Percentiles rank a stretch among this genome's conserved stretches.
Evolutionary conservation across 2,797 vertebrate genomes (phyloP).

Genomic region (Falco rusticolus): DNA sequence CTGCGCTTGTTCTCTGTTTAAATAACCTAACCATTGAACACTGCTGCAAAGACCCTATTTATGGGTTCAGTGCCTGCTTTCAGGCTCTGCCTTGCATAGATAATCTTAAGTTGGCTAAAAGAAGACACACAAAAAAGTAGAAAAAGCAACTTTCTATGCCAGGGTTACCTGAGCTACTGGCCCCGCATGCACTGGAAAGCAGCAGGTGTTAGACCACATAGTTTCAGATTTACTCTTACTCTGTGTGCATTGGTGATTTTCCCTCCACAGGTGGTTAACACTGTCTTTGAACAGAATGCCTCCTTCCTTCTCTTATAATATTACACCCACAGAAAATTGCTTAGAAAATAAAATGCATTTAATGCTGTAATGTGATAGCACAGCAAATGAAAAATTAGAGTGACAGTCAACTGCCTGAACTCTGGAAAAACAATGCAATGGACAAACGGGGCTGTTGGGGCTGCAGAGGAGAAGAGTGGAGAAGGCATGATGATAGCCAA

Average conservation of each 20-base stretch:
- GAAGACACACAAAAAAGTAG: neutral
- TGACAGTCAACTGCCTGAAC: neutral
- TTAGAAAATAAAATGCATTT: slow-evolving; percentile 26
- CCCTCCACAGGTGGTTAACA: neutral
- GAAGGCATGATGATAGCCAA: neutral
- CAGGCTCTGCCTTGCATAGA: slow-evolving; percentile 1
- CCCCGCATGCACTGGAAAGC: neutral
- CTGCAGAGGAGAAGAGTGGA: neutral
- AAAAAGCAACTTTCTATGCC: neutral
- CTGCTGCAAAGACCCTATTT: slow-evolving; percentile 11
- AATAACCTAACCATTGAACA: slow-evolving; percentile 16
- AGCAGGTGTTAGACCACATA: neutral
- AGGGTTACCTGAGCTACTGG: neutral
- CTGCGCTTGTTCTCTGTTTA: neutral
- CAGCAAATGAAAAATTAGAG: neutral
- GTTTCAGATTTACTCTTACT: neutral
- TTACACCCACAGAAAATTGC: neutral
- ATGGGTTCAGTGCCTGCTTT: slow-evolving; percentile 17
- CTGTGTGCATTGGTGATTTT: neutral
- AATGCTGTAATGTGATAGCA: neutral
- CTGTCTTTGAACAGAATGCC: neutral
- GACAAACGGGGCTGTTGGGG: neutral
- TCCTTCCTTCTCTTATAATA: slow-evolving; percentile 3
- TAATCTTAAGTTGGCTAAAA: neutral
- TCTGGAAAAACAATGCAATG: neutral